Base-by-base conservation (phyloP, 2,888 invertebrate genomes). In the Pseudoips prasinana region DNA sequence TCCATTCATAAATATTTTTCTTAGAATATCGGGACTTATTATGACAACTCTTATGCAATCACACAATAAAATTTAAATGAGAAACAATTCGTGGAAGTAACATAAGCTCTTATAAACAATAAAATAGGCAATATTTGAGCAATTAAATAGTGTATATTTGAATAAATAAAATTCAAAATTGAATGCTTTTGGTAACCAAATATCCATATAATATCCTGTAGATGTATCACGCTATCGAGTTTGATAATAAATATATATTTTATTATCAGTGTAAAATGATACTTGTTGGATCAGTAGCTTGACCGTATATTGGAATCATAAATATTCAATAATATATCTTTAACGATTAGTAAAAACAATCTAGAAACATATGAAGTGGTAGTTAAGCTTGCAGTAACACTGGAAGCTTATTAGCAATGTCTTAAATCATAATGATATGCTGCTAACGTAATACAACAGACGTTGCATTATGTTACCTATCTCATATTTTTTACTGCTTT, bases 181-280 rank as follows among this genome's bases (percentile, higher is more conserved):
- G 3, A 7, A 7, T 32, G n/a, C 4, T 20, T 5, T 20, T 20
- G 20, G 20, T 20, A 20, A 20, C n/a, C 7, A 20, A 20, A 20
- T 20, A 20, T 20, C 14, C 14, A 14, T 14, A 14, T 14, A 14
- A 14, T 5, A 14, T 14, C 14, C 14, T 14, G 14, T 14, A 14
- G 14, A 14, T 14, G 5, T 14, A 14, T 5, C 14, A 14, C 14
- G 14, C 14, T 14, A 14, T 8, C 25, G 28, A 14, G 8, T 22
- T 41, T 7, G 3, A 19, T 17, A 33, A 36, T n/a, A 36, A 32
- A 38, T 33, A 20, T 20, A 14, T 14, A 14, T 22, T 20, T 39
- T 44, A 50, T 38, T 22, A 23, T 22, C 10, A 27, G 10, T 9
- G 48, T 45, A 52, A 54, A 11, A 10, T 29, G 48, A 56, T 57